Evolutionary conservation across 2,113 vertebrate species (phyloP), one percentile per base, ranked within the genome.

Genomic region (Pipra filicauda): DNA sequence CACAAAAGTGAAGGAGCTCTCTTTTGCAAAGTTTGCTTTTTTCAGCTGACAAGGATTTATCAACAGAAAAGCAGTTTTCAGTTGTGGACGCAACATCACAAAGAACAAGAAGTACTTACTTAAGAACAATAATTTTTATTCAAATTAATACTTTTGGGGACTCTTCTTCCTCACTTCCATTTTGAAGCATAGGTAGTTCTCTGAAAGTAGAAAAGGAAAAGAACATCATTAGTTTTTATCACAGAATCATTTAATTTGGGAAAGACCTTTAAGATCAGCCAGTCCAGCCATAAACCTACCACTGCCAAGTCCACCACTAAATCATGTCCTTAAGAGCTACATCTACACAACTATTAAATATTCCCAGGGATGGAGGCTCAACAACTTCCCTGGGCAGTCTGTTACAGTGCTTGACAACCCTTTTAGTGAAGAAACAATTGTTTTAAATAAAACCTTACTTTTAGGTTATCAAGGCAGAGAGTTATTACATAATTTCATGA

Each of bases 101-200:
- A 44, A 55, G 16, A 31, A 89, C 12, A 1, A 52, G 6, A 66
- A 73, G 22, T 46, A 85, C n/a, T 64, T 73, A 93, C 96, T 62
- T 65, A 88, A 39, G 23, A 78, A 66, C 44, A 91, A 37, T 30
- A 79, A 69, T 69, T 90, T 69, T 8, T 62, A 31, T 49, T 88
- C 88, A 88, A 15, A 67, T 89, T 78, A 88, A 73, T 46, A 76
- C 6, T 79, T 76, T 9, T 3, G 21, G 16, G 28, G 54, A 92
- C n/a, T 83, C 88, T 61, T 94, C 94, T 85, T 94, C 67, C 67
- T 96, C 75, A 76, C 54, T 85, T 93, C 76, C 96, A 97, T 96
- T 80, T 94, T 95, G 90, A 94, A 90, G 54, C 62, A 48, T 28
- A 61, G 70, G 71, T 33, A 88, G 79, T 57, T 46, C 33, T 76